Evolutionary conservation across 2,113 vertebrate genomes (phyloP), one percentile per base, ranked within the genome.

Genomic region (Sinosuthora webbiana): DNA sequence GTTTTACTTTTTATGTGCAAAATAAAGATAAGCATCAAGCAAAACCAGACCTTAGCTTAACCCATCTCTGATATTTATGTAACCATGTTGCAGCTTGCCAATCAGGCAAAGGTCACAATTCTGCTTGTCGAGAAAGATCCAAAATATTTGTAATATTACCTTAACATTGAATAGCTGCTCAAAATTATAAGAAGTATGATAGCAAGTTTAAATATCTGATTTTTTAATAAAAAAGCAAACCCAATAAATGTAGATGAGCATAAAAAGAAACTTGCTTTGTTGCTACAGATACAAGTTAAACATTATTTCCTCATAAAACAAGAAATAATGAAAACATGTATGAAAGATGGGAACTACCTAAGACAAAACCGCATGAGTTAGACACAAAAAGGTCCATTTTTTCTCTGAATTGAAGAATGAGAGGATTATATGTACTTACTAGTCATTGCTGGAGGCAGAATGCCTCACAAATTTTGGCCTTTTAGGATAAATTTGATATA

Each of bases 21-120:
- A 92, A 93, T 41, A 87, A 74, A 96, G 94, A 96, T 90, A 97
- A 84, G 60, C 44, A 95, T 93, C 85, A 84, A 89, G 94, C 45
- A 97, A 93, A 94, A 92, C 49, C 56, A 96, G 92, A 93, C 85
- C 83, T 84, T 33, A 20, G 23, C 50, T 94, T 94, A 95, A 92
- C 76, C 79, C 35, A 30, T 71, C 86, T 89, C 78, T 39, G 44
- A 71, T 53, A 89, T 68, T 95, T 92, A 88, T 75, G 50, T 86
- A 81, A 93, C 7, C 22, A 71, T 75, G 82, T 7, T 90, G 60
- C 49, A 57, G 79, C 73, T 89, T 96, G 92, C 44, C 76, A 89
- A 83, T 83, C 41, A 93, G 86, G 73, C 86, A 52, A 95, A 95
- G 62, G 79, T 90, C 77, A 83, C 44, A 73, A 73, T 75, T 31